Conservation (phyloP, 2,113 vertebrate species). For the Oreochromis aureus region DNA sequence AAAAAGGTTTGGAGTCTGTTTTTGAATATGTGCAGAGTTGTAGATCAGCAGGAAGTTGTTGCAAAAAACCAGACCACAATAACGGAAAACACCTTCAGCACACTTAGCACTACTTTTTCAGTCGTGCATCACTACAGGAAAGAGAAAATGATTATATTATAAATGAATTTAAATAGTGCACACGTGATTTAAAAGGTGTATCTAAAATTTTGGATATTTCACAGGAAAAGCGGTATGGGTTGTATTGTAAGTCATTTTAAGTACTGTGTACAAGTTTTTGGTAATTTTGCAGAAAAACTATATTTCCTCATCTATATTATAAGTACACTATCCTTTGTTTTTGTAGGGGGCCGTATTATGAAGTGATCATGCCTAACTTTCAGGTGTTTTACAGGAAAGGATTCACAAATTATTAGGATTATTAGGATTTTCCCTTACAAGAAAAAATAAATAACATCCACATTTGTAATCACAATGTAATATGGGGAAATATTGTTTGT, state of each 20-base stretch:
- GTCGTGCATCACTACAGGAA: neutral
- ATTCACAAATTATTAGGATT: neutral
- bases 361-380: neutral
- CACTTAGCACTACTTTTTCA: neutral
- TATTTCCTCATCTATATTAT: neutral
- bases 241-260: neutral
- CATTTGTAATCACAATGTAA: neutral
- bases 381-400: neutral
- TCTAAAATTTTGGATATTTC: neutral
- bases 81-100: neutral
- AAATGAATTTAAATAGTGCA: neutral
- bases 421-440: neutral
- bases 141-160: neutral
- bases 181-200: fast-evolving
- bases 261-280: neutral
- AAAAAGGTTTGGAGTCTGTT: neutral
- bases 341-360: neutral
- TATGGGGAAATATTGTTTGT: neutral
- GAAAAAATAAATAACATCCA: neutral
- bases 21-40: neutral
- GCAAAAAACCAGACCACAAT: neutral
- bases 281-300: neutral
- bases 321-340: neutral
- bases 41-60: neutral
- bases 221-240: neutral